A percentile compares a stretch with the other conserved stretches of the same genome.
Conservation (phyloP, 2,888 invertebrate genomes). For the Amblyteles armatorius region DNA sequence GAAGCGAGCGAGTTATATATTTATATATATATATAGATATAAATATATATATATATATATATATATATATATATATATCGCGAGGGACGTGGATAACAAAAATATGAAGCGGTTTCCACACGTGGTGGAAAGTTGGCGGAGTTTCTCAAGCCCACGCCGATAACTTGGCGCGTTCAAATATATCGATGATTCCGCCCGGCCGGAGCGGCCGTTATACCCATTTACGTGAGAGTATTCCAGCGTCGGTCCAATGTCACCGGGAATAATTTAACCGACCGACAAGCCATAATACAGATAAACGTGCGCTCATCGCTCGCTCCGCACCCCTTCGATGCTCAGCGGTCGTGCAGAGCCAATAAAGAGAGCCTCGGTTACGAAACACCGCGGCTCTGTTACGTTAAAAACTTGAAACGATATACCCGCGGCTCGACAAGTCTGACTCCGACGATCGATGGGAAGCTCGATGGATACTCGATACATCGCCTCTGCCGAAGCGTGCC, state of each 20-base stretch:
- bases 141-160: too few species aligned
- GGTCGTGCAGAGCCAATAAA: not conserved
- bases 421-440: not conserved
- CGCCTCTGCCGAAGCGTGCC: slow-evolving; percentile 45
- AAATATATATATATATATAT: not conserved
- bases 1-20: slow-evolving; percentile 40
- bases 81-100: too few species aligned
- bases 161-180: not conserved
- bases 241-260: too few species aligned
- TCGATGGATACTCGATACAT: slow-evolving; percentile 59
- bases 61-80: too few species aligned
- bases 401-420: not conserved
- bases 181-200: not conserved
- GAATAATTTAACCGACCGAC: too few species aligned
- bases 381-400: not conserved
- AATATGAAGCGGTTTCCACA: too few species aligned
- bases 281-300: not conserved
- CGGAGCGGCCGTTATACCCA: too few species aligned
- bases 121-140: too few species aligned
- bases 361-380: not conserved
- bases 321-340: slow-evolving; percentile 1
- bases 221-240: not conserved
- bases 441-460: slow-evolving; percentile 43
- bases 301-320: not conserved
- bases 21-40: slow-evolving; percentile 9